Evolutionary conservation across 2,113 vertebrate species (phyloP), one percentile per base, ranked within the genome.

Genomic region (Vulpes lagopus): DNA sequence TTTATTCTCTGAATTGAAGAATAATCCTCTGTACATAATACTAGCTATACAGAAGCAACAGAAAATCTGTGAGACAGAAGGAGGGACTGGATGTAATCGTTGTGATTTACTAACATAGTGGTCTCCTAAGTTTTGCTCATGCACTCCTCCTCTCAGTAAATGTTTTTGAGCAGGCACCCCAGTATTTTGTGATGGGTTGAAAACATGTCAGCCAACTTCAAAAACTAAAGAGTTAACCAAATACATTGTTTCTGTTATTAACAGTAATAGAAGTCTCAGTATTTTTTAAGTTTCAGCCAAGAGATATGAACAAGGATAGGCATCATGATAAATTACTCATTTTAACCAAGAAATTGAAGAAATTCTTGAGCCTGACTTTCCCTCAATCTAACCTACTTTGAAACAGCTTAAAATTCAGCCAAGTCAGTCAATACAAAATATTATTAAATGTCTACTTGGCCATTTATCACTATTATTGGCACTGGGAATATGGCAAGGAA

Each of bases 301-400:
- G 11, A 74, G 32, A 79, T 57, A 32, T n/a, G 80, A 84, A 49
- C 9, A 80, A 87, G 10, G 59, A 71, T 81, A 43, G 9, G 1
- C 4, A 53, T 76, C 19, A 78, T 38, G 8, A 78, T 30, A 86
- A 53, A 64, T 64, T 49, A 86, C 17, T 89, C 11, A 73, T 67
- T 96, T 91, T 84, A 84, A 74, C 25, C 38, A 49, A 95, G 49
- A 90, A 87, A 67, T 76, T 82, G 1, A 65, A 85, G 49, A 81
- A 43, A 43, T 67, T 76, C 17, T 94, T 71, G 14, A 79, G 22
- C 49, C 8, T 81, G 49, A 94, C 43, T 94, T 74, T 62, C 15
- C 8, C 20, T 94, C 67, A 22, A 55, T 27, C 8, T 89, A 57
- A 81, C 16, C 5, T 91, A 25, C 51, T 91, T 19, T 65, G 9